A percentile compares a stretch with the other conserved stretches of the same genome.
Evolutionary conservation across 1,140 invertebrate species (phyloP).

Genomic region (Sitobion miscanthi): DNA sequence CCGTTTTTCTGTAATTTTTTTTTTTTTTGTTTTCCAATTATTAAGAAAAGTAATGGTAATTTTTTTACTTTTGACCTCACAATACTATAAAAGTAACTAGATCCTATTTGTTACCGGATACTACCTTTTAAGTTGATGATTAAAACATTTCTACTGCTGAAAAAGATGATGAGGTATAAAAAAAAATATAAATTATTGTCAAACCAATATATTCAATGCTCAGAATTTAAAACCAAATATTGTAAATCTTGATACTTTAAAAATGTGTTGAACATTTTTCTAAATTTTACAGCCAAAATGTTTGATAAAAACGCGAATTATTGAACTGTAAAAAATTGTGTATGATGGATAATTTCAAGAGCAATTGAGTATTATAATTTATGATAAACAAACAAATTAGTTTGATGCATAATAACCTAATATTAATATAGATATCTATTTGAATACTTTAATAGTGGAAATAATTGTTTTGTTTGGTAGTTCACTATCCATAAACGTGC

Average conservation of each 20-base stretch:
- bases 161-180: background rate
- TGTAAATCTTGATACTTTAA: background rate
- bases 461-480: background rate
- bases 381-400: constrained; percentile 6
- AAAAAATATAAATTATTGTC: background rate
- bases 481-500: background rate
- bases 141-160: background rate
- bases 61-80: background rate
- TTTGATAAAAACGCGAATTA: background rate
- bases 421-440: background rate
- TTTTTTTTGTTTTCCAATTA: too few species aligned
- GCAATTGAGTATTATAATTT: background rate
- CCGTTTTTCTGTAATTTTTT: too few species aligned
- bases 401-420: background rate
- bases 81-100: too few species aligned
- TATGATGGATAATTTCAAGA: background rate
- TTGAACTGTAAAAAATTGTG: background rate
- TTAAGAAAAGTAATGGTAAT: background rate
- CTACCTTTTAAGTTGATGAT: background rate
- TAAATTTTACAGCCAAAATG: too few species aligned
- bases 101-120: background rate
- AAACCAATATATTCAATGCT: background rate
- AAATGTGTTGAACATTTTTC: too few species aligned
- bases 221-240: background rate
- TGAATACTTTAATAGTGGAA: background rate